Conservation (phyloP, 2,797 vertebrate species). For the Novumbra hubbsi region DNA sequence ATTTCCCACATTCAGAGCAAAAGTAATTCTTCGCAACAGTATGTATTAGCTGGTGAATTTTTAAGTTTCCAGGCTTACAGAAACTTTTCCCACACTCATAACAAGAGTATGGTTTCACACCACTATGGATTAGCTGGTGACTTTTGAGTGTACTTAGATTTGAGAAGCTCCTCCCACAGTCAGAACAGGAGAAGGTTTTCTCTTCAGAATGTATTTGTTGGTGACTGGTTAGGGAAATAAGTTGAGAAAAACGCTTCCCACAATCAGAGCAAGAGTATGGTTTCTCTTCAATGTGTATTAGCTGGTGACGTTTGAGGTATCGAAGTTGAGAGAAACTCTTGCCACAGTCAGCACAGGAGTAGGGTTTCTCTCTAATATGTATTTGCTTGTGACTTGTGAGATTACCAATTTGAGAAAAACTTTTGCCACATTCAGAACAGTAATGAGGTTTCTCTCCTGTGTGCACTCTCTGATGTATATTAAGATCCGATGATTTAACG, state of each 20-base stretch:
- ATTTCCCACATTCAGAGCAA: too few relatives aligned
- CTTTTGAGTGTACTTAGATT: too few relatives aligned
- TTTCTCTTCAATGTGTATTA: background rate
- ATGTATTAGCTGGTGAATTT: background rate
- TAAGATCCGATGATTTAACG: background rate
- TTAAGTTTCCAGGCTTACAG: too few relatives aligned
- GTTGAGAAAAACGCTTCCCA: background rate
- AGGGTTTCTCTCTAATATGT: background rate
- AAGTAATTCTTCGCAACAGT: too few relatives aligned
- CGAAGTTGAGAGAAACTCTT: background rate
- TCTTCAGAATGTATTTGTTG: background rate
- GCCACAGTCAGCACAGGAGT: background rate
- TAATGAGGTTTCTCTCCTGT: background rate
- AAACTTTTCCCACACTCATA: too few relatives aligned
- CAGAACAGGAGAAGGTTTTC: background rate
- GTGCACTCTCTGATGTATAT: background rate
- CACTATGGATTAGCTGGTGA: too few relatives aligned
- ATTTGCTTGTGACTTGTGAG: background rate
- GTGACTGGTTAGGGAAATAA: background rate
- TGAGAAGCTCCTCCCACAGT: background rate
- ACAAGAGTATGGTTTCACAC: too few relatives aligned
- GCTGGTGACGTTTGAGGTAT: background rate
- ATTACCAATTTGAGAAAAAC: background rate
- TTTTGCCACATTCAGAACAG: background rate
- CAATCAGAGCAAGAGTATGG: background rate